A percentile compares a stretch with the other conserved stretches of the same genome.
These are phyloP conservation scores for Platygyra sinensis DNA, from an alignment of 64 coral and sea anemone species.

Conservation along the genomic window DNA sequence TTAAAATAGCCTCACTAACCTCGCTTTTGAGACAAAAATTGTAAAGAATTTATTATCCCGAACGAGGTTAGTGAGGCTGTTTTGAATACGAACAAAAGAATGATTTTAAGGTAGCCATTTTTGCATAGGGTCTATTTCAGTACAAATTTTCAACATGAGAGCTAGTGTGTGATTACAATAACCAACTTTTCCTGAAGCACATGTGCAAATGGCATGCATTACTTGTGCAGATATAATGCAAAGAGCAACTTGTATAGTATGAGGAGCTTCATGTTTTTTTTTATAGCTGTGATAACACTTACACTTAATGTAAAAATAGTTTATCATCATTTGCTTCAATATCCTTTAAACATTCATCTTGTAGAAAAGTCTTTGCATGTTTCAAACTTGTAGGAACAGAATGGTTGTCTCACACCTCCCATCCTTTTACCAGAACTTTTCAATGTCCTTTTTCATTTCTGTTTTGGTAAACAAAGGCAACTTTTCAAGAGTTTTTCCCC, in stretches of 20 bases:
- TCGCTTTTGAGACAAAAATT: too few species aligned
- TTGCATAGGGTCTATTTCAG: too few species aligned
- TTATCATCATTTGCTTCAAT: slow-evolving; percentile 45
- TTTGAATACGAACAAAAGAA: too few species aligned
- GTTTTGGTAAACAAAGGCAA: too few species aligned
- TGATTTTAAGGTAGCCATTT: too few species aligned
- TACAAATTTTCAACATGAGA: slow-evolving; percentile 55
- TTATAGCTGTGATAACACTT: slow-evolving; percentile 62
- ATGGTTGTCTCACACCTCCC: slow-evolving; percentile 50
- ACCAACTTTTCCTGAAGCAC: slow-evolving; percentile 60
- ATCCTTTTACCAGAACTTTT: slow-evolving; percentile 52
- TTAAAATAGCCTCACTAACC: too few species aligned
- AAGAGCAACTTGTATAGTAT: slow-evolving; percentile 45
- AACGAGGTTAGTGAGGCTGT: too few species aligned
- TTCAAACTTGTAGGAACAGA: slow-evolving; percentile 66
- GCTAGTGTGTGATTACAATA: slow-evolving; percentile 50
- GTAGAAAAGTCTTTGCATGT: slow-evolving; percentile 58
- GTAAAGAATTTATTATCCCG: too few species aligned
- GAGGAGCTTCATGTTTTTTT: slow-evolving; percentile 57
- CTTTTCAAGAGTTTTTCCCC: too few species aligned
- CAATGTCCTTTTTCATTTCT: slow-evolving; percentile 15
- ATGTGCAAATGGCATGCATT: slow-evolving; percentile 47
- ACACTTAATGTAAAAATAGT: slow-evolving; percentile 57
- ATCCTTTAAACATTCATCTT: slow-evolving; percentile 67
- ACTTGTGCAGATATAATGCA: slow-evolving; percentile 60